Base-by-base conservation (phyloP, 2,888 invertebrate species). In the Diploptera punctata region DNA sequence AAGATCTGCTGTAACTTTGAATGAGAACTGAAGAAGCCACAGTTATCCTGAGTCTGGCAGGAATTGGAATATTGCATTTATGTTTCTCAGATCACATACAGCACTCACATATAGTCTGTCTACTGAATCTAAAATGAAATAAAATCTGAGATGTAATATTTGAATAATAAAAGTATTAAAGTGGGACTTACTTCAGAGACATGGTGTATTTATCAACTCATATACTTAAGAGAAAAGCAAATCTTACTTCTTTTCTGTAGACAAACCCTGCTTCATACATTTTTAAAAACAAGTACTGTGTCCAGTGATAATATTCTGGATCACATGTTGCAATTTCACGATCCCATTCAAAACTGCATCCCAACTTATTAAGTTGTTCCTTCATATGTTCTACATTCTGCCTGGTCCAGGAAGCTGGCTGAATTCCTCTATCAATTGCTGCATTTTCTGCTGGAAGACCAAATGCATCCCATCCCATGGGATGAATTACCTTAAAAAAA, bases 401-500 rank as follows among this genome's bases (percentile, higher is more conserved):
- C 72, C 87, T 82, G 0, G 99, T 99, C 99, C 99, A 99, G n/a
- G 86, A 82, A 4, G 88, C 85, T 1, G 99, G 95, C 75, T 90
- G 86, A 49, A 95, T 85, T 52, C 92, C 90, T 54, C 91, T 86
- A 80, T 97, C 93, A 76, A 95, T 91, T 0, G 99, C 99, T 65
- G 99, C 99, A 88, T 99, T 99, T 84, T 99, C 99, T 3, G 99
- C 99, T 1, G 99, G 99, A 68, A 99, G 85, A 4, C 99, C 99
- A 87, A 99, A 99, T 0, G 98, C 95, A 87, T 99, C 99, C 98
- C 98, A 99, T 0, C 99, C 99, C 84, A 99, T 98, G 0, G 99
- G 99, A 83, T 99, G 98, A 74, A 99, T 88, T 0, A 91, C 90
- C 83, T 88, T 52, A 16, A 68, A 62, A 70, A 16, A 72, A 52